Percentiles rank a stretch among this genome's conserved stretches.
phyloP scores from a whole-genome alignment of 2,888 invertebrate genomes.

The Metacarcinus magister region DNA sequence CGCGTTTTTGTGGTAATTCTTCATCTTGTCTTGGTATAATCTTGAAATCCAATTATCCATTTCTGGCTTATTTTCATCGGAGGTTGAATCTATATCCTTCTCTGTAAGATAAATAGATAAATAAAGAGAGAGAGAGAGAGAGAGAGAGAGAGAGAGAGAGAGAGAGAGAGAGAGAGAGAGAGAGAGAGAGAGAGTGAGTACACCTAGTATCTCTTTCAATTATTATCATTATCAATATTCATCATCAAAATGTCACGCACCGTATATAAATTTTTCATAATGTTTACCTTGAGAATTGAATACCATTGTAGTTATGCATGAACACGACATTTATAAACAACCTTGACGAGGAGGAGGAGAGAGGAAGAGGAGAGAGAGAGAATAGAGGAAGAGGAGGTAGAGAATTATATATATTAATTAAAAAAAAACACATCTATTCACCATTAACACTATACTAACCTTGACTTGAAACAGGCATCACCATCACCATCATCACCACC shows the following conservation, averaged over 20 bases:
- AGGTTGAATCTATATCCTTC: neutral
- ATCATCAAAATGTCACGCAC: neutral
- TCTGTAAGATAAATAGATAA: neutral
- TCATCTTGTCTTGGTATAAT: constrained; percentile 55
- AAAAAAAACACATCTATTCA: neutral
- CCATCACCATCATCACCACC: neutral
- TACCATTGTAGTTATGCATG: neutral
- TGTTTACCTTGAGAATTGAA: neutral
- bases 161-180: constrained; percentile 21
- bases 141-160: constrained; percentile 4
- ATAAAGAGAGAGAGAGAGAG: constrained; percentile 8
- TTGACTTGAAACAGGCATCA: neutral
- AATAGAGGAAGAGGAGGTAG: neutral
- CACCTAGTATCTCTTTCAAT: too few relatives aligned
- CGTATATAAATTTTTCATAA: constrained; percentile 35
- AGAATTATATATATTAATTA: neutral
- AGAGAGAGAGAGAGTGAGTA: neutral
- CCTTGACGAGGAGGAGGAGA: too few relatives aligned
- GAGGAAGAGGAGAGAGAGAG: too few relatives aligned
- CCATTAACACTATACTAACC: neutral
- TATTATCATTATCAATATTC: neutral
- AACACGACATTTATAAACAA: neutral
- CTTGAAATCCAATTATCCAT: constrained; percentile 67
- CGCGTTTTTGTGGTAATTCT: constrained; percentile 17
- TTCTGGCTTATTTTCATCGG: neutral